Conservation (phyloP, 2,888 invertebrate species). For the Mechanitis messenoides region DNA sequence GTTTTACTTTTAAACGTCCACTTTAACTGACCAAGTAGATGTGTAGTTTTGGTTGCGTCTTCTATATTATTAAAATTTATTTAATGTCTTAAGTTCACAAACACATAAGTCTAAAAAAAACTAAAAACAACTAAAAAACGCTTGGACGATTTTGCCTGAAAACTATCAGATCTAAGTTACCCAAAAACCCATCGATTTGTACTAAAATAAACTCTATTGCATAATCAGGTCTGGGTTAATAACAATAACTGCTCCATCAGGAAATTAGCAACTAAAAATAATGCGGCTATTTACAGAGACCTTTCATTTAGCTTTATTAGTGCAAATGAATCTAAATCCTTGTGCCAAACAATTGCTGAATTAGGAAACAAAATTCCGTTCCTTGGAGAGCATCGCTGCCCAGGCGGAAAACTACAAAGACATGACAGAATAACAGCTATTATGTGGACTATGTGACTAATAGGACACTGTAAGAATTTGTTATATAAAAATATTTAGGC, state of each 20-base stretch:
- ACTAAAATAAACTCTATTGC: no score
- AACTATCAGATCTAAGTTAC: no score
- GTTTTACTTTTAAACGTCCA: not conserved
- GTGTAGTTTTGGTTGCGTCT: not conserved
- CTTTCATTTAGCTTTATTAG: not conserved
- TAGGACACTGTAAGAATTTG: not conserved
- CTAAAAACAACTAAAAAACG: no score
- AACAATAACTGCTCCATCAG: no score
- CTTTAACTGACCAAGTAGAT: not conserved
- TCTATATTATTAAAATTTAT: no score
- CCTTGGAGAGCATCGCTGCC: slow-evolving; percentile 55
- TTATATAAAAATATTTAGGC: not conserved
- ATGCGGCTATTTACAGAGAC: not conserved
- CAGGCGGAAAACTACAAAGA: slow-evolving; percentile 44
- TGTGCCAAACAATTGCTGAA: slow-evolving; percentile 41
- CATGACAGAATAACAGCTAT: slow-evolving; percentile 8
- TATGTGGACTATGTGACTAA: not conserved
- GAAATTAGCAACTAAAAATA: not conserved
- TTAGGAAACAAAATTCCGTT: slow-evolving; percentile 56
- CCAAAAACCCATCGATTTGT: no score
- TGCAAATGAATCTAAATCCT: slow-evolving; percentile 11
- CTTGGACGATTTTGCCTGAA: no score
- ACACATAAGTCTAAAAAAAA: no score
- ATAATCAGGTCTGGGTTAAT: no score
- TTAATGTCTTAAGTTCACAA: no score